These are phyloP conservation scores for Umimayanthus chanpuru DNA, from an alignment of 92 coral and sea anemone genomes.

Conservation along the genomic window DNA sequence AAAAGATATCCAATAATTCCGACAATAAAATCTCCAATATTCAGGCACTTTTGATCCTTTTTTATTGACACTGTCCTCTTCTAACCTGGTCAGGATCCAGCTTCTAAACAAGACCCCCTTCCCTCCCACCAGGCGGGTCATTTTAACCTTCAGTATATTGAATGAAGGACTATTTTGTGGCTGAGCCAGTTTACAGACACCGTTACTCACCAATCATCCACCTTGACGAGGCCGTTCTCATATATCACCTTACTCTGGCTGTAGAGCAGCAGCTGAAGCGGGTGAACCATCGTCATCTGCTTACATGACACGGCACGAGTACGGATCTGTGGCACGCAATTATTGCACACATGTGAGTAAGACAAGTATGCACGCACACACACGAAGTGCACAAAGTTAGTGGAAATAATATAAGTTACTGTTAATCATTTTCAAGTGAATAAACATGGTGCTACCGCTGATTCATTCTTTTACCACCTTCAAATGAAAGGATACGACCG, in stretches of 20 bases:
- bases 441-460: background rate
- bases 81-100: too few species aligned
- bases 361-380: background rate
- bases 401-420: too few species aligned
- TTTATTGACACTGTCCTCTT: too few species aligned
- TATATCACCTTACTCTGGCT: slow-evolving; percentile 91
- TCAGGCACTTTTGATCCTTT: too few species aligned
- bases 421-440: background rate
- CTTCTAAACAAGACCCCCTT: too few species aligned
- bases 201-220: slow-evolving; percentile 87
- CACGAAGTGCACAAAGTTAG: too few species aligned
- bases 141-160: too few species aligned
- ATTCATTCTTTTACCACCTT: too few species aligned
- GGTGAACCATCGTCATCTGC: slow-evolving; percentile 99
- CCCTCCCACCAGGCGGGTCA: too few species aligned
- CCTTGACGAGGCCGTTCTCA: slow-evolving; percentile 73
- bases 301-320: slow-evolving; percentile 99
- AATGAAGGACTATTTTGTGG: background rate
- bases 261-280: slow-evolving; percentile 84
- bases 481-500: too few species aligned
- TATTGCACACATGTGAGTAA: background rate
- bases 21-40: too few species aligned
- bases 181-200: background rate
- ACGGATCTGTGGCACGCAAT: slow-evolving; percentile 65
- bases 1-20: too few species aligned